Evolutionary conservation across 2,888 invertebrate species (phyloP).

Genomic region (Pyrgus malvae): DNA sequence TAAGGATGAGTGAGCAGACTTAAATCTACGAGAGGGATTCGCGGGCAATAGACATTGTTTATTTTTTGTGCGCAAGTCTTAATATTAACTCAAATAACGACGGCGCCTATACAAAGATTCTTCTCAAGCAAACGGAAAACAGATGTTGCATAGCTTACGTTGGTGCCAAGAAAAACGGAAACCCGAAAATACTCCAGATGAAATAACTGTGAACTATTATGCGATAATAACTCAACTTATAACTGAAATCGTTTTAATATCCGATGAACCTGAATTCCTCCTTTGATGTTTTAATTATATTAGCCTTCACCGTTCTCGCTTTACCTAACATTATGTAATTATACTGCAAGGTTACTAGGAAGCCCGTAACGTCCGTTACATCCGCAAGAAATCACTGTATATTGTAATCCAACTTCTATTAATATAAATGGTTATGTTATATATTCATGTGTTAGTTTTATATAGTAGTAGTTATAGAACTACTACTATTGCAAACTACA

Average conservation of each 20-base stretch:
- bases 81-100: conserved; percentile 1
- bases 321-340: background rate
- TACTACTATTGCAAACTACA: too few relatives aligned
- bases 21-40: too few relatives aligned
- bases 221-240: conserved; percentile 3
- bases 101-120: conserved; percentile 7
- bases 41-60: background rate
- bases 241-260: conserved; percentile 11
- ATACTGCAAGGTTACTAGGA: background rate
- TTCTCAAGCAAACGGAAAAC: conserved; percentile 17
- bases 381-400: too few relatives aligned
- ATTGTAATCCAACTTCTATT: too few relatives aligned
- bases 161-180: conserved; percentile 24
- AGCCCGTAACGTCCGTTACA: too few relatives aligned
- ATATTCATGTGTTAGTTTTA: too few relatives aligned
- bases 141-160: background rate
- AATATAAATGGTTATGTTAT: too few relatives aligned
- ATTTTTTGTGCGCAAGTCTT: background rate
- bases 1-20: too few relatives aligned
- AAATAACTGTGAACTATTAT: conserved; percentile 9
- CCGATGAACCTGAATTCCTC: background rate
- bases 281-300: conserved; percentile 16
- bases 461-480: too few relatives aligned
- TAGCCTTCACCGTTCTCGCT: background rate
- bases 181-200: background rate